A percentile compares a stretch with the other conserved stretches of the same genome.
Evolutionary conservation across 2,888 invertebrate species (phyloP).

Genomic region (Hydriomena furcata): DNA sequence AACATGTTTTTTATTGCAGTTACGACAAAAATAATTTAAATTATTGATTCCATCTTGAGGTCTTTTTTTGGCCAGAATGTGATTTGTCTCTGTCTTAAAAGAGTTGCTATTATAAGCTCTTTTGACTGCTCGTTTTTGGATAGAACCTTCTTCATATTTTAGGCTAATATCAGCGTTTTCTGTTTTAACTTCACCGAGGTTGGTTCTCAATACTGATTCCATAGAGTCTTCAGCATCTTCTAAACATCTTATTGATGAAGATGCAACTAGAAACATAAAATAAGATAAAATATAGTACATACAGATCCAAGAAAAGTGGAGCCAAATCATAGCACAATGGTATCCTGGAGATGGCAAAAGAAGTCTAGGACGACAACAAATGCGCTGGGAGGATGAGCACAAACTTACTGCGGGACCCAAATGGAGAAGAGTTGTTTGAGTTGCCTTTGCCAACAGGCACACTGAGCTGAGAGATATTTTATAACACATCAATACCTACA

Average conservation of each 20-base stretch:
- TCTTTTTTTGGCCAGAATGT: not conserved
- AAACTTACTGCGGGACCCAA: too few relatives aligned
- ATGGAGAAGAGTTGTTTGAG: too few relatives aligned
- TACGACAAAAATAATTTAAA: conserved; percentile 7
- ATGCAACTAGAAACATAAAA: conserved; percentile 4
- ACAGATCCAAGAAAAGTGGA: too few relatives aligned
- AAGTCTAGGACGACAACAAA: too few relatives aligned
- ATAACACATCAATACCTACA: too few relatives aligned
- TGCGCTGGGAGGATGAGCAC: too few relatives aligned
- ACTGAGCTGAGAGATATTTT: too few relatives aligned
- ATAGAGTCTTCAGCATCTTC: not conserved
- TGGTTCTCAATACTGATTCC: not conserved
- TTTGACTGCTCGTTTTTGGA: not conserved
- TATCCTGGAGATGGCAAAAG: too few relatives aligned
- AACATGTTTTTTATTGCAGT: conserved; percentile 21
- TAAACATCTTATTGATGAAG: not conserved
- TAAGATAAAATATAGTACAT: too few relatives aligned
- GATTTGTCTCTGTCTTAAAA: not conserved
- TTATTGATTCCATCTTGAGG: not conserved
- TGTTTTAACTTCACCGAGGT: conserved; percentile 7
- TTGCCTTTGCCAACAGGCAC: too few relatives aligned
- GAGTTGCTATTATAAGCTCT: not conserved
- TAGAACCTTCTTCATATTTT: not conserved
- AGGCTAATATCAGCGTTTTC: conserved; percentile 2
- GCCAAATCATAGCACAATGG: too few relatives aligned